phyloP scores from a whole-genome alignment of 2,888 invertebrate genomes.

The Mallateleia sp. region DNA sequence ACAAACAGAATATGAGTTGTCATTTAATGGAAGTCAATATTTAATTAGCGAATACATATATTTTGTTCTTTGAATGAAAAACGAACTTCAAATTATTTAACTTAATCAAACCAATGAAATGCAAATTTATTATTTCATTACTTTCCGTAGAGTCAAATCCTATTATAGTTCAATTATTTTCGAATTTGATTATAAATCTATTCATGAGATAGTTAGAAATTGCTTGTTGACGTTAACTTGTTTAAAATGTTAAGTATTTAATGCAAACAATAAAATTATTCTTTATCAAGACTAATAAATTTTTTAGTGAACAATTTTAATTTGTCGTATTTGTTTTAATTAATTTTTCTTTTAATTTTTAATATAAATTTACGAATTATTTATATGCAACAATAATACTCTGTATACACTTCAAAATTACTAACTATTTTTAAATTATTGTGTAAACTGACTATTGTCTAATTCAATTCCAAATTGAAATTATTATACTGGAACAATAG shows the following conservation, averaged over 20 bases:
- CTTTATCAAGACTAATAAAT: too few relatives aligned
- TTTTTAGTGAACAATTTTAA: too few relatives aligned
- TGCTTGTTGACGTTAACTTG: conserved; percentile 41
- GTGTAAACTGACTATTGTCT: too few relatives aligned
- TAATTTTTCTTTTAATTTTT: too few relatives aligned
- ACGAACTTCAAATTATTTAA: conserved; percentile 19
- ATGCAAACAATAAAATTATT: conserved; percentile 17
- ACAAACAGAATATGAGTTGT: neutral
- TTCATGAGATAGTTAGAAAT: conserved; percentile 45
- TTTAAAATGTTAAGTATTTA: conserved; percentile 32
- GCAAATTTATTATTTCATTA: conserved; percentile 59
- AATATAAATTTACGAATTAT: too few relatives aligned
- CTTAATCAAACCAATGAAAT: conserved; percentile 27
- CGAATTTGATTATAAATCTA: conserved; percentile 55
- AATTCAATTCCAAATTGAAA: too few relatives aligned
- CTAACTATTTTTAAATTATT: too few relatives aligned
- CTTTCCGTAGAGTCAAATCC: conserved; percentile 32
- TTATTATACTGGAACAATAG: too few relatives aligned
- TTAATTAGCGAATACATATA: neutral
- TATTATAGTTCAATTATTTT: conserved; percentile 50
- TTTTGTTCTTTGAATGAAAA: conserved; percentile 16
- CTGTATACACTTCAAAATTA: too few relatives aligned
- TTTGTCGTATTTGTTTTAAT: too few relatives aligned
- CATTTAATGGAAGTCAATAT: conserved; percentile 1
- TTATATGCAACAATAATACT: too few relatives aligned